Base-by-base conservation (phyloP, 2,797 vertebrate genomes). In the Astyanax mexicanus region DNA sequence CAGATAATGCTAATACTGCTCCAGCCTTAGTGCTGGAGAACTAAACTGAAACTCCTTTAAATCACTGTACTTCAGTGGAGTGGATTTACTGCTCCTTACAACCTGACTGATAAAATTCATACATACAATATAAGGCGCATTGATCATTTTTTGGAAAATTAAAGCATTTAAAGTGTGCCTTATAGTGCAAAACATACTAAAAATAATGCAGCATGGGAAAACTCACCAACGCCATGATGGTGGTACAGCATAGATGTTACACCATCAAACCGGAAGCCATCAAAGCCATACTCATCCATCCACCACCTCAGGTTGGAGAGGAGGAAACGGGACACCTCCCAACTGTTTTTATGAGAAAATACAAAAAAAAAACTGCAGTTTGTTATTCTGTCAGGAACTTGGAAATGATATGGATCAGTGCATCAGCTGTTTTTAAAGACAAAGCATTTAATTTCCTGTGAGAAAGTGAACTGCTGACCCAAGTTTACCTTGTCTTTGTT, bases 291-390 rank as follows among this genome's bases (percentile, higher is more conserved):
- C 85, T 98, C 96, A 85, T 98, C 95, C 80, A 97, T 92, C 98
- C 98, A 99, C 98, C 97, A 99, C 85, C 98, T 95, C 87, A 99
- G 84, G 85, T 99, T 99, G 17, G 98, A 98, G 65, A 99, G 89
- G 52, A 99, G 93, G 85, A 99, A 99, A 27, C 98, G 92, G 89
- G 96, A 85, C 77, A 99, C 98, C 91, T 99, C 98, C 98, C 98
- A 99, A 88, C 98, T 99, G 86, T 29, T 32, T 32, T 32, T 32
- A 80, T 91, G 91, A 54, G 23, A 57, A 40, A 55, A 65, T 2
- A 61, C 3, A 23, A 11, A 17, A 17, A 1, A 9, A 15, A n/a
- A 47, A 44, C 23, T 45, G 12, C 11, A 29, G 38, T 60, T 35
- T 72, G 12, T 15, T 23, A 32, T 37, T 32, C 35, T 51, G 3